These are phyloP conservation scores for Pipistrellus kuhlii DNA, from an alignment of 2,797 vertebrate species.

Conservation along the genomic window DNA sequence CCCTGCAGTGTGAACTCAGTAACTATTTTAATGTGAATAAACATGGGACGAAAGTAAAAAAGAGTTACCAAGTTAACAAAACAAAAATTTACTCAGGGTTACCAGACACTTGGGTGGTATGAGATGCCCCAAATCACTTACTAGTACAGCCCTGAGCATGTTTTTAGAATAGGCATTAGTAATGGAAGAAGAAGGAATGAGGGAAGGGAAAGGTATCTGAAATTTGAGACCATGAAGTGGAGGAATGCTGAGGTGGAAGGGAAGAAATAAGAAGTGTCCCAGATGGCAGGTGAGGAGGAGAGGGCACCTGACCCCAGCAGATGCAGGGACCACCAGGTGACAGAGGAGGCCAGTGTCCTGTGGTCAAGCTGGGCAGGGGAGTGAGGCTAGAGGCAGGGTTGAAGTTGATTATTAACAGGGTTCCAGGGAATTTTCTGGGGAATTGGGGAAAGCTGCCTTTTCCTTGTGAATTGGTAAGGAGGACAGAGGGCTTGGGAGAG, in stretches of 20 bases:
- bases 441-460: not conserved
- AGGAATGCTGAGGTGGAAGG: not conserved
- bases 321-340: not conserved
- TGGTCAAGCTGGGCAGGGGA: too few species aligned
- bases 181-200: not conserved
- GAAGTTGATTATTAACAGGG: not conserved
- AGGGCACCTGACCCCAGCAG: not conserved
- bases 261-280: not conserved
- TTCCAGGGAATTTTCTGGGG: not conserved
- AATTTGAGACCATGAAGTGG: not conserved
- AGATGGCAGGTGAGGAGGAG: not conserved
- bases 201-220: not conserved
- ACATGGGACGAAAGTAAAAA: not conserved
- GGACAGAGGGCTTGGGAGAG: not conserved
- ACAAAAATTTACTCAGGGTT: not conserved
- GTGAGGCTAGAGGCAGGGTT: not conserved
- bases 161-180: not conserved
- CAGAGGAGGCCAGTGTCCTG: slow-evolving; percentile 57
- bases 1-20: not conserved
- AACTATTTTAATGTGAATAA: not conserved
- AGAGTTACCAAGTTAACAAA: not conserved
- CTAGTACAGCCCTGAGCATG: accelerated
- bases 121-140: accelerated
- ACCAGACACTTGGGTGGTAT: not conserved
- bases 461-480: not conserved